Conservation (phyloP, 2,888 invertebrate genomes). For the Antheraea yamamai region DNA sequence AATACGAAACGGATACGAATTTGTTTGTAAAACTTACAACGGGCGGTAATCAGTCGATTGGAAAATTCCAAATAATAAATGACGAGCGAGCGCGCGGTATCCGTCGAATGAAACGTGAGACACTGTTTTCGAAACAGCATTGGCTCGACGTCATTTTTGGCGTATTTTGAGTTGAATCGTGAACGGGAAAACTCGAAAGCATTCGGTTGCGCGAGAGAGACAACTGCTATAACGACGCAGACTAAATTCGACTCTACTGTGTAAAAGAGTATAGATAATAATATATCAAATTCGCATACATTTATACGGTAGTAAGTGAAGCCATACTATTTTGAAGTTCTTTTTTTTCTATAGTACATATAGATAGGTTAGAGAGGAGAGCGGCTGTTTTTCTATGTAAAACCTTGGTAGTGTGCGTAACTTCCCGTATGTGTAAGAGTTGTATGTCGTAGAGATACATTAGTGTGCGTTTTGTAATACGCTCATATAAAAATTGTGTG, state of each 20-base stretch:
- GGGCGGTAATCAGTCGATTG: slow-evolving; percentile 80
- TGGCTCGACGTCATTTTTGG: slow-evolving; percentile 81
- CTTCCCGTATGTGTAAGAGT: slow-evolving; percentile 74
- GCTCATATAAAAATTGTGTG: slow-evolving; percentile 67
- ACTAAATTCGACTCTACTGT: slow-evolving; percentile 67
- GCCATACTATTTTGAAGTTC: slow-evolving; percentile 79
- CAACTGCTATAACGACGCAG: slow-evolving; percentile 45
- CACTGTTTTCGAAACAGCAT: slow-evolving; percentile 80
- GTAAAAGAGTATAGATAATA: slow-evolving; percentile 52
- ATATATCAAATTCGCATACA: slow-evolving; percentile 59
- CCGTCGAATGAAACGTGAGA: slow-evolving; percentile 74
- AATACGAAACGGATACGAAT: slow-evolving; percentile 75
- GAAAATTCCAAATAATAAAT: slow-evolving; percentile 83
- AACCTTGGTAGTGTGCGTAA: slow-evolving; percentile 60
- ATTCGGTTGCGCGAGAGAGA: slow-evolving; percentile 75
- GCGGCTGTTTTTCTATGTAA: slow-evolving; percentile 79
- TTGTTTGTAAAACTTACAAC: slow-evolving; percentile 79
- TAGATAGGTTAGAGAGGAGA: slow-evolving; percentile 66
- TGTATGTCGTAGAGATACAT: slow-evolving; percentile 51
- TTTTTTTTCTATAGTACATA: slow-evolving; percentile 68
- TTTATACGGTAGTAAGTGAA: slow-evolving; percentile 60
- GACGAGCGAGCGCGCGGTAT: slow-evolving; percentile 68
- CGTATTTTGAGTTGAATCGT: slow-evolving; percentile 81
- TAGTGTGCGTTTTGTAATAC: slow-evolving; percentile 62
- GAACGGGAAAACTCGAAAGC: slow-evolving; percentile 81